Evolutionary conservation across 2,888 invertebrate genomes (phyloP).

Genomic region (Deilephila elpenor): DNA sequence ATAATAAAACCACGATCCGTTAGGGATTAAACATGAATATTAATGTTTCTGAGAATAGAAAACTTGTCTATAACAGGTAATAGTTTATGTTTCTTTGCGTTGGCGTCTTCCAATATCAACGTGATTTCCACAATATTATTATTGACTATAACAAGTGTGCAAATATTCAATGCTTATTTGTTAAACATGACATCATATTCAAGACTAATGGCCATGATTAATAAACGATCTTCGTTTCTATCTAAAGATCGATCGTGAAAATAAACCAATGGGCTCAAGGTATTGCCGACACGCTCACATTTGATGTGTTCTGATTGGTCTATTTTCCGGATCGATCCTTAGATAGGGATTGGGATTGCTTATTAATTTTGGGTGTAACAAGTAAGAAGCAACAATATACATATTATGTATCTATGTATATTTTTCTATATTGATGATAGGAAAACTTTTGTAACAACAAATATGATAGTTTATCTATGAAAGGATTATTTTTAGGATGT

Average conservation of each 20-base stretch:
- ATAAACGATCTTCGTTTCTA: no score
- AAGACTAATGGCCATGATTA: no score
- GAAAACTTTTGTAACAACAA: background rate
- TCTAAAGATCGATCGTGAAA: no score
- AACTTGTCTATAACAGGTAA: background rate
- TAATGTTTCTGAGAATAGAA: background rate
- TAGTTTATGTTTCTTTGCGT: background rate
- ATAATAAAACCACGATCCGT: no score
- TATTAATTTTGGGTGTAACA: no score
- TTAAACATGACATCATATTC: slow-evolving; percentile 7
- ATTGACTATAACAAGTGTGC: slow-evolving; percentile 15
- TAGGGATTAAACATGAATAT: no score
- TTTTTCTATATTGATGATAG: background rate
- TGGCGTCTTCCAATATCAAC: background rate
- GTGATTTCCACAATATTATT: slow-evolving; percentile 4
- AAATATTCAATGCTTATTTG: slow-evolving; percentile 13
- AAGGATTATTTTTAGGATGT: no score
- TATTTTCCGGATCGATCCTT: no score
- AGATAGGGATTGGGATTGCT: no score
- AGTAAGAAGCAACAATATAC: background rate
- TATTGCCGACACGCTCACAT: no score
- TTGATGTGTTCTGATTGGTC: no score
- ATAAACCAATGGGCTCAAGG: no score
- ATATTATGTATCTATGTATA: background rate
- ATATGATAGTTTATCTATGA: background rate